Evolutionary conservation across 2,113 vertebrate species (phyloP), one percentile per base, ranked within the genome.

Genomic region (Machaerirhynchus nigripectus): DNA sequence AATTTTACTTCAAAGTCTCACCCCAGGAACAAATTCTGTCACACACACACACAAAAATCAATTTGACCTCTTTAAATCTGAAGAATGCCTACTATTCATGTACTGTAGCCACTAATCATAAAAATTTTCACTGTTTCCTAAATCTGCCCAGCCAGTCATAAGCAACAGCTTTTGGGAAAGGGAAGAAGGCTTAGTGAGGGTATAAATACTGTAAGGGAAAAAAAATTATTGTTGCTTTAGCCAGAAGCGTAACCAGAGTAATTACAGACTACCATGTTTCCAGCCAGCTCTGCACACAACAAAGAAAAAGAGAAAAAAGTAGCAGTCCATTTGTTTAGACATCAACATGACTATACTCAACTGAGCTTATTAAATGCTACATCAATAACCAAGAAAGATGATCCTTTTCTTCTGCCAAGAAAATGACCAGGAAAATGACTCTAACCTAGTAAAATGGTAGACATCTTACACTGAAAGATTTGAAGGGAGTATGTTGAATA

Each of bases 1-100:
- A 96, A 96, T 96, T 95, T 97, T 92, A 97, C 96, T 96, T 97
- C 95, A 97, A 97, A 96, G 95, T 95, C 95, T 97, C 92, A 94
- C 95, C 95, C 90, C 90, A 96, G 95, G 95, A 96, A 75, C 63
- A 96, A 95, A 95, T 94, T 91, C 95, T 95, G 87, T 96, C 93
- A 94, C 70, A 93, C 31, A 70, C 31, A 70, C 22, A 76, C 52
- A 94, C 24, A 89, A 53, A 93, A 95, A 93, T 95, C 93, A 71
- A 74, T 94, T 93, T 96, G 96, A 97, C 95, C 95, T 96, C 95
- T 96, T 97, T 96, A 96, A 94, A 86, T 86, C 63, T 90, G 56
- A 93, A 94, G 85, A 96, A 94, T 80, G 67, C 55, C 75, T 92
- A 80, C 75, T 93, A 84, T 69, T 95, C 75, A 70, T 31, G 39